Conservation (phyloP, 2,113 vertebrate species). For the Salvator merianae region DNA sequence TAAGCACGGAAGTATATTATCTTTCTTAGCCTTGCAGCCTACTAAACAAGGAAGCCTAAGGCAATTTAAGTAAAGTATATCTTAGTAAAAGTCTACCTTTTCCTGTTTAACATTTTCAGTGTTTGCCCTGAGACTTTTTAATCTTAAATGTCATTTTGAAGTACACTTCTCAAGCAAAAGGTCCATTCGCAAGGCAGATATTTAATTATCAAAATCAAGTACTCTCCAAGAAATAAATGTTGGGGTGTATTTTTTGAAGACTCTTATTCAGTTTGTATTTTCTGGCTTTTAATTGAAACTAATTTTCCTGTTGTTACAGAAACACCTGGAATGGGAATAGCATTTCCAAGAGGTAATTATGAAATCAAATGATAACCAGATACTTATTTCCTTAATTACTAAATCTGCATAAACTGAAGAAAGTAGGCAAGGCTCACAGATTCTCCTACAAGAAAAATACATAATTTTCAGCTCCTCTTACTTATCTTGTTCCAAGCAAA, state of each 20-base stretch:
- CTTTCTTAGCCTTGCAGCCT: slow-evolving; percentile 33
- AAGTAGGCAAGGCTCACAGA: slow-evolving; percentile 55
- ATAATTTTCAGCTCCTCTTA: slow-evolving; percentile 3
- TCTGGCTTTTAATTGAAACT: slow-evolving; percentile 74
- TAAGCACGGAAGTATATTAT: neutral
- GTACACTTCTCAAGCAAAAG: slow-evolving; percentile 48
- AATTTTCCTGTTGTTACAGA: slow-evolving; percentile 76
- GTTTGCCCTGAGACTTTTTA: slow-evolving; percentile 50
- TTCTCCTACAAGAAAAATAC: slow-evolving; percentile 47
- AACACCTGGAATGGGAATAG: slow-evolving; percentile 74
- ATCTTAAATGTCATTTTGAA: slow-evolving; percentile 63
- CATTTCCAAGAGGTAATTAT: slow-evolving; percentile 76
- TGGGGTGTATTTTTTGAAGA: slow-evolving; percentile 22
- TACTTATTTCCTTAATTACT: slow-evolving; percentile 65
- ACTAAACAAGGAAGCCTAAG: slow-evolving; percentile 39
- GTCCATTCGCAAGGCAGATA: slow-evolving; percentile 48
- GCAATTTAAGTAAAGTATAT: slow-evolving; percentile 45
- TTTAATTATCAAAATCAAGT: slow-evolving; percentile 70
- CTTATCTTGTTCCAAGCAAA: slow-evolving; percentile 32
- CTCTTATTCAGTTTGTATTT: slow-evolving; percentile 63
- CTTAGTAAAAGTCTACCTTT: slow-evolving; percentile 16
- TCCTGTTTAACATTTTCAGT: slow-evolving; percentile 42
- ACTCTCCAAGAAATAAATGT: slow-evolving; percentile 53
- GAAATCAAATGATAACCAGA: slow-evolving; percentile 74
- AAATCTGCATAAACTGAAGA: slow-evolving; percentile 57